Base-by-base conservation (phyloP, 2,888 invertebrate species). In the Hylaea fasciaria region DNA sequence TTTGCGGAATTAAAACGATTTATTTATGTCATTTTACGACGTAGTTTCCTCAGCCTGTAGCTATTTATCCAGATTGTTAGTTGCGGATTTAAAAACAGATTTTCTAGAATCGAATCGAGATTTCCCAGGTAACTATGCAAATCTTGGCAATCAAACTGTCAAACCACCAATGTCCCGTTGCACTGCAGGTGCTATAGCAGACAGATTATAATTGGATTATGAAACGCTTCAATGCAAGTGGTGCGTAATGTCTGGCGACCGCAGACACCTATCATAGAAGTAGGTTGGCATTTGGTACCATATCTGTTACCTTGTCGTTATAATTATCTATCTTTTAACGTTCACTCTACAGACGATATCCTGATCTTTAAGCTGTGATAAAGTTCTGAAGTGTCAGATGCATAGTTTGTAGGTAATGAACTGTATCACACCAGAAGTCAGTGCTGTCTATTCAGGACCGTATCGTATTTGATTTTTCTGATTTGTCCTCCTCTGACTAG, bases 151-250 rank as follows among this genome's bases (percentile, higher is more conserved):
- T 66, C 58, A 50, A 64, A 54, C 55, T 69, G 69, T 69, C 69
- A 67, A 65, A 69, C 53, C 48, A 13, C 57, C 48, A 55, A 59
- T 61, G 68, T 58, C 63, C 68, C 32, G 39, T 52, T 62, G 66
- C 66, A 65, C 53, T 70, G 74, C 79, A 78, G 73, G 75, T 78
- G 76, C 61, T 58, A 60, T 73, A 70, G 68, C 65, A 67, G 70
- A 65, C 69, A 45, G 65, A 65, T 68, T 40, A 57, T 86, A 83
- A 87, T 87, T 84, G 86, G 87, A 87, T 88, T 87, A 87, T 73
- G 78, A 80, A 85, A 83, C 79, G 65, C 72, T 77, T 71, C 62
- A 72, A 66, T 72, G 66, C 74, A 82, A 87, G 68, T 83, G 78
- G 83, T 77, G 85, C 87, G 81, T 83, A 74, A 74, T 81, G 86